These are phyloP conservation scores for Atethmia centrago DNA, from an alignment of 2,888 invertebrate species.

Conservation along the genomic window DNA sequence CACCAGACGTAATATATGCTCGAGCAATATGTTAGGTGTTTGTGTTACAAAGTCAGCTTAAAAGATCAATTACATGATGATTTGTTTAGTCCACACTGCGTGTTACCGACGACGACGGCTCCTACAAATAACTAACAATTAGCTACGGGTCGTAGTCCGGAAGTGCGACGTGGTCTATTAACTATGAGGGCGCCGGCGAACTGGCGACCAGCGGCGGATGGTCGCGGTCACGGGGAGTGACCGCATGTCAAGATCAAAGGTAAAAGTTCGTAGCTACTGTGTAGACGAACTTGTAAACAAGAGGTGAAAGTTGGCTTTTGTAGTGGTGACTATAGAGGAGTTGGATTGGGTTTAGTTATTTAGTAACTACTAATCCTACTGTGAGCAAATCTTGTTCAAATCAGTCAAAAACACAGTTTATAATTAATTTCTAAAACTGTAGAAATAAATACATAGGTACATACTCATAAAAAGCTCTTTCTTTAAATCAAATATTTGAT, in stretches of 20 bases:
- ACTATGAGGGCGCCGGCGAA: conserved; percentile 10
- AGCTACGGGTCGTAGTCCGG: conserved; percentile 18
- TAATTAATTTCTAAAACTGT: background rate
- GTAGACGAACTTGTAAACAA: background rate
- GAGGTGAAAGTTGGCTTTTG: conserved; percentile 6
- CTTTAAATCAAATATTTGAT: background rate
- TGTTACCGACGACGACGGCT: background rate
- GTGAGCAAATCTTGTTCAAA: background rate
- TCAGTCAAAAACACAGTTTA: no score
- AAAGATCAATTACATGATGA: conserved; percentile 25
- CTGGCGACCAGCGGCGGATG: conserved; percentile 6
- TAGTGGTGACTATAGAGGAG: background rate
- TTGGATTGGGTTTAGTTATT: no score
- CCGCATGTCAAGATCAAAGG: conserved; percentile 46
- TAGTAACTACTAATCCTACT: background rate
- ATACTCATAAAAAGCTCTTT: background rate
- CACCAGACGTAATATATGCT: background rate
- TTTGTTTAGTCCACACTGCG: conserved; percentile 22
- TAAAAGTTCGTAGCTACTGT: background rate
- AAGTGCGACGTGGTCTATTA: conserved; percentile 45
- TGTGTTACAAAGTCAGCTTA: background rate
- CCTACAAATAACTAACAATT: conserved; percentile 42
- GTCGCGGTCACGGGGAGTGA: conserved; percentile 30
- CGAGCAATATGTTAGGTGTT: no score
- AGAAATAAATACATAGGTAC: background rate